phyloP scores from a whole-genome alignment of 2,113 vertebrate genomes.

The Parus major region DNA sequence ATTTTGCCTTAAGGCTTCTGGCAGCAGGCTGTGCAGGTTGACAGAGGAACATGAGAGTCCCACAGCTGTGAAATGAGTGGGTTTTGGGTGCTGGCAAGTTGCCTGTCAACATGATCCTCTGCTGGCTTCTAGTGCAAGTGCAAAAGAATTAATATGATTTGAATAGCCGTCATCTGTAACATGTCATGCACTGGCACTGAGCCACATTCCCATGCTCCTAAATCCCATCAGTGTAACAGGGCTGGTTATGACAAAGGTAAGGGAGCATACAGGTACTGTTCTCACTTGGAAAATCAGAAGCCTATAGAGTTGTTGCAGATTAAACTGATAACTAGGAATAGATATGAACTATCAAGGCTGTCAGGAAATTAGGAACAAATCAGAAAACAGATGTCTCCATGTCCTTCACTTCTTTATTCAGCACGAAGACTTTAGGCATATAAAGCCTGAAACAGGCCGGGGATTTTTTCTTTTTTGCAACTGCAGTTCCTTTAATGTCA shows the following conservation, averaged over 20 bases:
- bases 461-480: background rate
- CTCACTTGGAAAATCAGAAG: background rate
- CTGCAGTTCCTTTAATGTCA: background rate
- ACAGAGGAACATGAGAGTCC: background rate
- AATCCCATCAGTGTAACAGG: background rate
- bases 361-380: background rate
- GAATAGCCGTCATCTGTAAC: background rate
- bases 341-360: background rate
- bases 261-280: background rate
- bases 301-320: background rate
- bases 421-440: background rate
- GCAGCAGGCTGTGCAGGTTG: background rate
- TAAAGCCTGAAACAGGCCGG: background rate
- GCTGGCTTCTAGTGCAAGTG: background rate
- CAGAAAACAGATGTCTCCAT: background rate
- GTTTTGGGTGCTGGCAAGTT: slow-evolving; percentile 12
- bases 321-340: background rate
- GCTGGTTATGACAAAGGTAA: background rate
- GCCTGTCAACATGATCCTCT: slow-evolving; percentile 1
- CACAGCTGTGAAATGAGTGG: slow-evolving; percentile 20
- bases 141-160: background rate
- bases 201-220: background rate
- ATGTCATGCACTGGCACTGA: background rate
- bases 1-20: slow-evolving; percentile 35
- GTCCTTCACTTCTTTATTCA: background rate